Evolutionary conservation across 92 coral and sea anemone species (phyloP), one percentile per base, ranked within the genome.

Genomic region (Isaurus tuberculatus): DNA sequence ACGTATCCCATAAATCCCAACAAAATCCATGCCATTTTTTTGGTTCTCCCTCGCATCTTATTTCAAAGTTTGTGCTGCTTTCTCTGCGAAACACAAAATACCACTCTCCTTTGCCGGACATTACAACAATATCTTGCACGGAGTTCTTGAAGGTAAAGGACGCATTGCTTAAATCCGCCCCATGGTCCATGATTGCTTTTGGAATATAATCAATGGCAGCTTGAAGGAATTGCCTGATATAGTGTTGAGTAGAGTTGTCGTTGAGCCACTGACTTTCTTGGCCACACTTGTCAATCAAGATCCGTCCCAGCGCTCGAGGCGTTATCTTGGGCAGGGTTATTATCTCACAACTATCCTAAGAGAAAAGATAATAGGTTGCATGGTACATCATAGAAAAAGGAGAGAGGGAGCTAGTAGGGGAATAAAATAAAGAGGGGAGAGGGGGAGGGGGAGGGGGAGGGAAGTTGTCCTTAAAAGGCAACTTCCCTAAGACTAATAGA

Each of bases 181-280:
- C 80, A 19, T 74, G 43, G 19, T 74, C 58, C 44, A 51, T 74
- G 5, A 57, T 48, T 16, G 80, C 80, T 57, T 73, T 73, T 13
- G 80, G 80, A n/a, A 73, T 73, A 44, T 48, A 73, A 17, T 20
- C 80, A 46, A 73, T 73, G 65, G 80, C 80, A 43, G 80, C 80
- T 51, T 73, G 66, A 17, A 73, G 80, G 65, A 73, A 73, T 0
- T 63, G 64, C 14, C 80, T 51, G 80, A 37, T 73, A 25, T 40
- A 49, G 30, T 73, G 80, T 51, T 73, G 80, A 14, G 16, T 65
- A 2, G 16, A 17, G 7, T 20, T 73, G 63, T 73, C 51, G 40
- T 27, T 1, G 27, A 13, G 40, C 66, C 80, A 73, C n/a, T 73
- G 65, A 55, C 31, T 44, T 9, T 73, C 80, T 2, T 32, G 64